A percentile compares a stretch with the other conserved stretches of the same genome.
phyloP scores from a whole-genome alignment of 2,888 invertebrate species.

The Eilema griseolum region DNA sequence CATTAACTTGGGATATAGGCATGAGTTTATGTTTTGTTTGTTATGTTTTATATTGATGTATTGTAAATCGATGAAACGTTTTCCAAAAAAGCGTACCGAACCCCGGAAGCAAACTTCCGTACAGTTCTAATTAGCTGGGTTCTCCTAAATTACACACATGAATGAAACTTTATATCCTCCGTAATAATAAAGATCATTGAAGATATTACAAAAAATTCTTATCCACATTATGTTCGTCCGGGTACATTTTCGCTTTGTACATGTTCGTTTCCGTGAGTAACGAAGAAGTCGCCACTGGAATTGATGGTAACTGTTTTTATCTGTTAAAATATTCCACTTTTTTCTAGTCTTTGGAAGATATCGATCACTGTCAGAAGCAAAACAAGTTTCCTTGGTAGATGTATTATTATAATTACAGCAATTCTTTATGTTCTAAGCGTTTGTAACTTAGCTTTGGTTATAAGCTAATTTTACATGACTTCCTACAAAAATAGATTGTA shows the following conservation, averaged over 20 bases:
- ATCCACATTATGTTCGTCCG: neutral
- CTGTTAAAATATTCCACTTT: conserved; percentile 36
- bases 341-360: conserved; percentile 31
- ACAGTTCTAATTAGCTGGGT: neutral
- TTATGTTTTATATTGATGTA: no score
- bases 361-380: conserved; percentile 26
- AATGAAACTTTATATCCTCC: neutral
- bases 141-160: neutral
- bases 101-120: no score
- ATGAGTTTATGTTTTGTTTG: no score
- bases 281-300: conserved; percentile 59
- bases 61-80: neutral
- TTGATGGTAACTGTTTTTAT: conserved; percentile 55
- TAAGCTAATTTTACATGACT: neutral
- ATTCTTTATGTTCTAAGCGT: neutral
- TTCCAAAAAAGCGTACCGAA: no score
- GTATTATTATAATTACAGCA: no score
- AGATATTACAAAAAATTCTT: neutral
- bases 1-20: no score
- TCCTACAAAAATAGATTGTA: neutral
- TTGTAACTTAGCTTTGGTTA: neutral
- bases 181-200: neutral
- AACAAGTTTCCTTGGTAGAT: conserved; percentile 18
- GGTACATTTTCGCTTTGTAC: conserved; percentile 52
- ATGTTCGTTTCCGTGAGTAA: conserved; percentile 57